Evolutionary conservation across 2,797 vertebrate genomes (phyloP), one percentile per base, ranked within the genome.

Genomic region (Notoglanidium macrostoma): DNA sequence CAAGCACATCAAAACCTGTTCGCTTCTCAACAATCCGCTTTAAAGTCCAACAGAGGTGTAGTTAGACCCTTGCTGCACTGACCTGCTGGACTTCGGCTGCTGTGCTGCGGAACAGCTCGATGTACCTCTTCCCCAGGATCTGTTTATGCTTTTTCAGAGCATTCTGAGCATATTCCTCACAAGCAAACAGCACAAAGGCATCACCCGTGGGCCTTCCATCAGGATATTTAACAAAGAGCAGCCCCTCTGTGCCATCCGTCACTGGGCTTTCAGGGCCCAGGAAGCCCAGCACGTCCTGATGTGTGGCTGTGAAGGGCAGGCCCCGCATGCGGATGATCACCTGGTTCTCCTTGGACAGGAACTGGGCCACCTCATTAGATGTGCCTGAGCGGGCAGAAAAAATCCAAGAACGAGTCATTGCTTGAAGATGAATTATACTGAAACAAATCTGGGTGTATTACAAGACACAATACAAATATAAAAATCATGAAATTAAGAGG

Each of bases 121-220:
- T 99, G 88, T 99, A 99, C 81, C 98, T 96, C 92, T 99, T 99
- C 26, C 98, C 98, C 88, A 99, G 96, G 92, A 98, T 98, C 94
- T 98, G 97, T 93, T 98, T 99, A 94, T 99, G 98, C 91, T 97
- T 99, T 91, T 97, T 98, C 92, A 99, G 95, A 67, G 98, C 96
- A 55, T 97, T 97, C 94, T 98, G 98, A 80, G 98, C 98, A 44
- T 97, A 97, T 89, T 99, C 98, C 91, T 99, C 98, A 90, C 98
- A 99, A 84, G 98, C 97, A 92, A 99, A 99, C 44, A 99, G 94
- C 89, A 98, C 98, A 91, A 99, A 99, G 5, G 98, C 98, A 9
- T 99, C 98, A 10, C 98, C 98, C 0, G 98, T 99, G 84, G 98
- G 98, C 68, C 98, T 96, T 55, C 98, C 98, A 0, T 99, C 98